Evolutionary conservation across 2,888 invertebrate species (phyloP).

Genomic region (Lamellibrachia columna): DNA sequence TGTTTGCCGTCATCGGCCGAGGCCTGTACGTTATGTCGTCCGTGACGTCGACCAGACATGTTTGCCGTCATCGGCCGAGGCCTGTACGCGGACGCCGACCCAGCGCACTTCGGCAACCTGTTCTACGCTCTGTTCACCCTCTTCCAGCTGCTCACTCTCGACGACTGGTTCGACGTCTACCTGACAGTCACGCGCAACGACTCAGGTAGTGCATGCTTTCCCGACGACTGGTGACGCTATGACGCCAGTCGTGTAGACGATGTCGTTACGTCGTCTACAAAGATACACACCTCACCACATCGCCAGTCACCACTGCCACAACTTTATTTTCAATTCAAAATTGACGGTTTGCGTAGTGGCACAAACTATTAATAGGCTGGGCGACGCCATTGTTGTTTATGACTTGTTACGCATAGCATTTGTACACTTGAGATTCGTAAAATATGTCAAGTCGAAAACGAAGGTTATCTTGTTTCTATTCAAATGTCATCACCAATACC

Average conservation of each 20-base stretch:
- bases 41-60: conserved; percentile 44
- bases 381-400: no score
- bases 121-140: conserved; percentile 46
- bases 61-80: conserved; percentile 60
- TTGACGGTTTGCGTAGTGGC: no score
- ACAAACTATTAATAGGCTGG: no score
- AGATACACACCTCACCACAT: neutral
- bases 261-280: neutral
- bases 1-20: conserved; percentile 59
- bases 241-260: neutral
- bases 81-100: conserved; percentile 49
- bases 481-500: no score
- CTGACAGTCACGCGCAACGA: conserved; percentile 33
- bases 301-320: no score
- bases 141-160: conserved; percentile 50
- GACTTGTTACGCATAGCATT: no score
- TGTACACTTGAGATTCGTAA: no score
- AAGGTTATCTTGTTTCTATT: no score
- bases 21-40: conserved; percentile 46
- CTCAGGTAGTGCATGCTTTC: conserved; percentile 22
- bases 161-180: conserved; percentile 53
- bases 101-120: conserved; percentile 50
- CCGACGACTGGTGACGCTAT: neutral
- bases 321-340: no score
- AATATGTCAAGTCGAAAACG: no score